phyloP scores from a whole-genome alignment of 2,888 invertebrate species.

The Erebia palarica region DNA sequence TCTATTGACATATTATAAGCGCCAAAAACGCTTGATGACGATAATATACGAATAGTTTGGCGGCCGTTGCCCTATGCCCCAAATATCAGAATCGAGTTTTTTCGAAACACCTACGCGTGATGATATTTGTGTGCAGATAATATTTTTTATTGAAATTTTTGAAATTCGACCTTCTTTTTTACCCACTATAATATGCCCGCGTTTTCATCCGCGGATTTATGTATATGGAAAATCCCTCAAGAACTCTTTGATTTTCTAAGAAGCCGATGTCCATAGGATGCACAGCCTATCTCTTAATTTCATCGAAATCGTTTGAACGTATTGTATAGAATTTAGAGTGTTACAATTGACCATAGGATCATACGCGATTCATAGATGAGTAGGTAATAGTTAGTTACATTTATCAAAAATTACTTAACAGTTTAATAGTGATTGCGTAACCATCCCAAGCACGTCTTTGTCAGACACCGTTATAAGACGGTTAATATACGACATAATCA shows the following conservation, averaged over 20 bases:
- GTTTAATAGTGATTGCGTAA: slow-evolving; percentile 16
- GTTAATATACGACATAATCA: slow-evolving; percentile 15
- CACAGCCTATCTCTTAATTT: no score
- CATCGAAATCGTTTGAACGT: no score
- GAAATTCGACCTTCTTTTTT: not conserved
- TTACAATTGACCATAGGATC: no score
- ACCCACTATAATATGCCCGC: no score
- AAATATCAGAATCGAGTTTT: slow-evolving; percentile 12
- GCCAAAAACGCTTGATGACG: not conserved
- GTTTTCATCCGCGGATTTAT: no score
- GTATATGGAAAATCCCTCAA: no score
- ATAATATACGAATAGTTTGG: not conserved
- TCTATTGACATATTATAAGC: slow-evolving; percentile 3
- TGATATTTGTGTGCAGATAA: not conserved
- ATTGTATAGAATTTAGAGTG: no score
- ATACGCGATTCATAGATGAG: no score
- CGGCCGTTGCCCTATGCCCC: slow-evolving; percentile 12
- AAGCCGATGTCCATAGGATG: no score
- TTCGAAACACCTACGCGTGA: slow-evolving; percentile 14
- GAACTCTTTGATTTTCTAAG: no score
- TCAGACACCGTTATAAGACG: slow-evolving; percentile 23
- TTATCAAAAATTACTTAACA: slow-evolving; percentile 9
- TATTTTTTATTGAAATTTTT: not conserved
- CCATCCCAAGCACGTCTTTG: slow-evolving; percentile 11
- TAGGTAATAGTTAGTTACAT: no score